Conservation (phyloP, 2,888 invertebrate species). For the Xanthostigma xanthostigma region DNA sequence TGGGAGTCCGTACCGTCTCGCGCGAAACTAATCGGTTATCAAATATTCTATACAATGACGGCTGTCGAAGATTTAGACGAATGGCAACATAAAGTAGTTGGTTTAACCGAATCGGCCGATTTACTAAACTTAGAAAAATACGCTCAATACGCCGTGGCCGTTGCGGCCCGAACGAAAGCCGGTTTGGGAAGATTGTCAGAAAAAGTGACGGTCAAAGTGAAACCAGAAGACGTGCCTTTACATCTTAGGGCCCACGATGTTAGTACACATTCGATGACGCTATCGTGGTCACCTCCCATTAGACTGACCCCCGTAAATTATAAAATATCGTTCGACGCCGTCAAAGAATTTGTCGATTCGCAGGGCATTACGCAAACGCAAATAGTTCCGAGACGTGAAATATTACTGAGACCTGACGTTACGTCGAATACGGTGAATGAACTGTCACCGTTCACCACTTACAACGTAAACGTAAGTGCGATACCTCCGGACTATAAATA, state of each 20-base stretch:
- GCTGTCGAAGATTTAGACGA: constrained; percentile 85
- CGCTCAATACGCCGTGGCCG: constrained; percentile 81
- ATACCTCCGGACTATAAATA: constrained; percentile 64
- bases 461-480: constrained; percentile 85
- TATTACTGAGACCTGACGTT: constrained; percentile 54
- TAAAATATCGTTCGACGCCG: constrained; percentile 80
- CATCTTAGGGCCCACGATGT: constrained; percentile 78
- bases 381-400: constrained; percentile 57
- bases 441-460: constrained; percentile 84
- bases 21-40: constrained; percentile 71
- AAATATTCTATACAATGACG: constrained; percentile 85
- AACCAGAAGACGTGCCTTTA: constrained; percentile 84
- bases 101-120: constrained; percentile 79
- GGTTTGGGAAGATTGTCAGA: constrained; percentile 78
- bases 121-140: constrained; percentile 79
- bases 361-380: constrained; percentile 84
- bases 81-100: constrained; percentile 77
- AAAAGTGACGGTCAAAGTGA: constrained; percentile 77
- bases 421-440: constrained; percentile 70
- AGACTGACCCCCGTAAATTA: constrained; percentile 77
- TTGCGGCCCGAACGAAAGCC: constrained; percentile 68
- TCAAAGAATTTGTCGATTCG: constrained; percentile 88
- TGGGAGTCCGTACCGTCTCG: constrained; percentile 82
- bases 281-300: constrained; percentile 83
- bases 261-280: constrained; percentile 84